Conservation (phyloP, 2,797 vertebrate species). For the Cryptoblepharus egeriae region DNA sequence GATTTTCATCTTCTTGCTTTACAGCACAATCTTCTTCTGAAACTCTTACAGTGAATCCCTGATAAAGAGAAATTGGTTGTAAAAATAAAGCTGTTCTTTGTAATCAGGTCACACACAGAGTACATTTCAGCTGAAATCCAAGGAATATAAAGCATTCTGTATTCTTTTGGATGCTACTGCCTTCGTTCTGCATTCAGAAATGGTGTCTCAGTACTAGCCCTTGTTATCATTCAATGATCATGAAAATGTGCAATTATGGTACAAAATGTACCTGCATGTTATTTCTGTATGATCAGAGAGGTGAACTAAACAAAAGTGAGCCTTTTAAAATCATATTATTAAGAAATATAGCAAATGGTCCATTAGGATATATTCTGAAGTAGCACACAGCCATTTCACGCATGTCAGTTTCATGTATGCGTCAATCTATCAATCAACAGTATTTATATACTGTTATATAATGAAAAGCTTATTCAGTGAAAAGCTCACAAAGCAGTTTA, state of each 20-base stretch:
- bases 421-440: background rate
- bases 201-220: conserved; percentile 27
- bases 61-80: conserved; percentile 32
- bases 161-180: background rate
- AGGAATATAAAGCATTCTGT: conserved; percentile 46
- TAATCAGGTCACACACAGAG: conserved; percentile 4
- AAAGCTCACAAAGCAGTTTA: too few species aligned
- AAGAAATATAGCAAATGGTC: conserved; percentile 23
- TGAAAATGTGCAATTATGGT: conserved; percentile 31
- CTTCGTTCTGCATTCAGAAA: conserved; percentile 45
- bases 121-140: conserved; percentile 39
- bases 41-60: conserved; percentile 2
- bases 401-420: background rate
- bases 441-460: too few species aligned
- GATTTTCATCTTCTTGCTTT: conserved; percentile 7
- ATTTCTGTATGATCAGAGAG: conserved; percentile 35
- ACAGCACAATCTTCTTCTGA: conserved; percentile 30
- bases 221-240: conserved; percentile 50
- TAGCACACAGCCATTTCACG: background rate
- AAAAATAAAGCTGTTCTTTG: conserved; percentile 52
- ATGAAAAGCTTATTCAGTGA: too few species aligned
- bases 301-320: background rate
- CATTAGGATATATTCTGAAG: background rate
- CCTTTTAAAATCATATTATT: conserved; percentile 18
- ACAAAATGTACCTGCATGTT: conserved; percentile 22